Percentiles rank a stretch among this genome's conserved stretches.
Conservation (phyloP, 1,140 invertebrate genomes). For the Cyrtorhinus lividipennis region DNA sequence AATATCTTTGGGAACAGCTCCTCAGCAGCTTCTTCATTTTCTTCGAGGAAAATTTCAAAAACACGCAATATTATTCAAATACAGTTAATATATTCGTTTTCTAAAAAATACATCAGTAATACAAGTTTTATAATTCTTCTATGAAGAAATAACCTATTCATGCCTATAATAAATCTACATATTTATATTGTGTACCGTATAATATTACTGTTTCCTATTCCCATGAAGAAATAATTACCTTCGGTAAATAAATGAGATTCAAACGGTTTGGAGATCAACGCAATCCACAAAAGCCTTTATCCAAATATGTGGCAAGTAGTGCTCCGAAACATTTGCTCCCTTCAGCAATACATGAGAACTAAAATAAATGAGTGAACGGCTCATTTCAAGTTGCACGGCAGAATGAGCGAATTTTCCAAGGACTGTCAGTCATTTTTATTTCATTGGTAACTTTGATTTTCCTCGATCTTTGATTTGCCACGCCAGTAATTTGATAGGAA, state of each 20-base stretch:
- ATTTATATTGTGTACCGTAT: constrained; percentile 9
- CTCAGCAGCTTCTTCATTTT: too few relatives aligned
- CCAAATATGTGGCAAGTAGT: not conserved
- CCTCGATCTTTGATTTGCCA: too few relatives aligned
- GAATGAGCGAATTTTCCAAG: too few relatives aligned
- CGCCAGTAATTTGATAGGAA: too few relatives aligned
- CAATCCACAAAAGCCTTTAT: not conserved
- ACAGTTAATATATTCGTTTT: constrained; percentile 13
- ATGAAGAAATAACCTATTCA: constrained; percentile 1
- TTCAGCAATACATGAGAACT: not conserved
- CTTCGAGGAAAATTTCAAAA: too few relatives aligned
- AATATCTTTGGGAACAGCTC: too few relatives aligned
- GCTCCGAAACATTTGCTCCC: constrained; percentile 1
- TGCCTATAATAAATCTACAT: constrained; percentile 7
- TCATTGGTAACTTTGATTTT: too few relatives aligned
- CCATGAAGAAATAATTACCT: not conserved
- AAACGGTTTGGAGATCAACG: not conserved
- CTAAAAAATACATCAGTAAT: constrained; percentile 14
- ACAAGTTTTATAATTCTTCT: constrained; percentile 12
- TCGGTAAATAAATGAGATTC: constrained; percentile 1
- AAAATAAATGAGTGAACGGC: too few relatives aligned
- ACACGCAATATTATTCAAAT: constrained; percentile 3
- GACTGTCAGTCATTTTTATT: not conserved
- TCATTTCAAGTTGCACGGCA: too few relatives aligned
- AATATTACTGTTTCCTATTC: constrained; percentile 7